Evolutionary conservation across 2,113 vertebrate species (phyloP).

Genomic region (Sebastes schlegelii): DNA sequence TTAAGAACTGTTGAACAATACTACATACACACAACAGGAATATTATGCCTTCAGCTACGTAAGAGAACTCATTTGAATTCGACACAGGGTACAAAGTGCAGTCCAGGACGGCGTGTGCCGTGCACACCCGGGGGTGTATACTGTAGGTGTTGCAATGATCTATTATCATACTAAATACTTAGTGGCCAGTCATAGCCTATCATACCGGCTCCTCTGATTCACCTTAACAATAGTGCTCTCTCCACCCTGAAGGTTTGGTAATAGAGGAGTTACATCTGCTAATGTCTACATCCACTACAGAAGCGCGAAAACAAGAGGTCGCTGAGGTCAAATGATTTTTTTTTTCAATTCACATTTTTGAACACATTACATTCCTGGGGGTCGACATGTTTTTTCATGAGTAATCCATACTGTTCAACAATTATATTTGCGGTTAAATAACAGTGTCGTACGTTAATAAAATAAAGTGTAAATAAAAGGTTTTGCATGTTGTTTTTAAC

Average conservation of each 20-base stretch:
- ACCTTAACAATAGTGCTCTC: neutral
- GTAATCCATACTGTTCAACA: neutral
- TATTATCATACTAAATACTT: neutral
- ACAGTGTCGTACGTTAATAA: neutral
- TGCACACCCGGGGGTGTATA: neutral
- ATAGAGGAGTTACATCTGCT: neutral
- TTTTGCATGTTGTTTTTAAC: neutral
- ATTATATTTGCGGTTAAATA: neutral
- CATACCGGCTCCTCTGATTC: neutral
- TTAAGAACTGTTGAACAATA: neutral
- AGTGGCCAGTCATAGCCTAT: neutral
- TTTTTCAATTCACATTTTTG: neutral
- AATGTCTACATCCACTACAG: neutral
- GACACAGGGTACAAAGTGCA: neutral
- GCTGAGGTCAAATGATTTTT: neutral
- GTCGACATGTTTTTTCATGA: neutral
- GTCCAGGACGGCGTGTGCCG: neutral
- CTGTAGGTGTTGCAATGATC: neutral
- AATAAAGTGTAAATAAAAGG: neutral
- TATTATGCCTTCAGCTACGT: neutral
- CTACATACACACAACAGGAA: neutral
- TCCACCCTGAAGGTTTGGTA: neutral
- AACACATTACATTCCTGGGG: neutral
- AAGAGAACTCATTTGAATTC: neutral
- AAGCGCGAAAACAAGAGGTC: neutral